Evolutionary conservation across 2,797 vertebrate species (phyloP), one percentile per base, ranked within the genome.

Genomic region (Halcyon smyrnensis): DNA sequence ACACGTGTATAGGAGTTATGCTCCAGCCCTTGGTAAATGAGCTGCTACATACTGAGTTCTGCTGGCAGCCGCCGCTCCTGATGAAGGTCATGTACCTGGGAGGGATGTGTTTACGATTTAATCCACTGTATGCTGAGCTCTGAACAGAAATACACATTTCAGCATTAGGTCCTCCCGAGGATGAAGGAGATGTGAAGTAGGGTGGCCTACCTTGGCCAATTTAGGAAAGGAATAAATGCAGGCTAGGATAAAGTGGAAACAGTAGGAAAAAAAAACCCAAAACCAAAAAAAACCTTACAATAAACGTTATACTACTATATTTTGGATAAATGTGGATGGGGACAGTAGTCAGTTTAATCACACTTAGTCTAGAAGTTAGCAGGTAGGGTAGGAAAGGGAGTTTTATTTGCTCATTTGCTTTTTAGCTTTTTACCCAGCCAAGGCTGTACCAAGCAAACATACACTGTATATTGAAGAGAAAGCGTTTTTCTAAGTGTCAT

Each of bases 171-270:
- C 64, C 24, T 93, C 30, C 67, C 71, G 71, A 81, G 16, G 25
- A 91, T 43, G 10, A 85, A 73, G 32, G 6, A 8, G 18, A 20
- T 89, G 46, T 45, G 32, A 57, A 36, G 9, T 20, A 89, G 45
- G 6, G 32, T 43, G 32, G 15, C 6, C 53, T 57, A 36, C 27
- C 10, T 85, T 81, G 71, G 13, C 16, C 74, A 77, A 3, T 51
- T 87, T 48, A 75, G 54, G 51, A 71, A 92, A 84, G 30, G 23
- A 90, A 74, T 25, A 69, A 68, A 79, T 60, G 51, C 28, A 57
- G 27, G 18, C n/a, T 25, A 69, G 62, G 50, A 85, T 14, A 81
- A 89, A 63, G 13, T 39, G 6, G 11, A 63, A 93, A 76, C 14
- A 62, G 20, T 5, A 53, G 51, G 24, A 6, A 45, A 59, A 79